These are phyloP conservation scores for Alethe diademata DNA, from an alignment of 2,113 vertebrate genomes.

Conservation along the genomic window DNA sequence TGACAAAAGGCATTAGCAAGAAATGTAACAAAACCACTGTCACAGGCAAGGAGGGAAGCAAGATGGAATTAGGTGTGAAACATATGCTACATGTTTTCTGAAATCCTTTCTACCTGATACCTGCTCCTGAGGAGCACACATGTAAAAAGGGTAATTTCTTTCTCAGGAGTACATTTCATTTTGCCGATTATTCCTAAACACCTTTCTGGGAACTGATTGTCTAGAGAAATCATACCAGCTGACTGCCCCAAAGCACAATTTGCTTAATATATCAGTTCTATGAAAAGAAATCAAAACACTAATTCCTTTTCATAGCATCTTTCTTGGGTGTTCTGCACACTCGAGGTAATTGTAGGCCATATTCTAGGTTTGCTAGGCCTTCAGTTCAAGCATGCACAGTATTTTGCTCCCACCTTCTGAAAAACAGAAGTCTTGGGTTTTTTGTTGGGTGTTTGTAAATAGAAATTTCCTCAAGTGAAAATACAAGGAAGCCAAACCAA, in stretches of 20 bases:
- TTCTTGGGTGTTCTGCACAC: neutral
- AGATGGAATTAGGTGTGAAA: neutral
- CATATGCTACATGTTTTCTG: neutral
- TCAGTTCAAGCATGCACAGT: neutral
- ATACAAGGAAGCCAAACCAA: neutral
- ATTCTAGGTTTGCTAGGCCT: neutral
- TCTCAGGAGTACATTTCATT: neutral
- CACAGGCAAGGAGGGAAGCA: neutral
- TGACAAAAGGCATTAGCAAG: neutral
- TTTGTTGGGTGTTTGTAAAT: neutral
- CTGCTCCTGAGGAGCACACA: neutral
- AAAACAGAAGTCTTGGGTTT: neutral
- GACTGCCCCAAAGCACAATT: neutral
- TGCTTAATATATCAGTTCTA: neutral
- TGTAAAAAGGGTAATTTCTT: neutral
- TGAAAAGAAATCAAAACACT: neutral
- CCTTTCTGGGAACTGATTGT: neutral
- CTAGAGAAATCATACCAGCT: neutral
- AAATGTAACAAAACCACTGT: neutral
- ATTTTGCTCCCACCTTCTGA: neutral
- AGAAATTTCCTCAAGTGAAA: neutral
- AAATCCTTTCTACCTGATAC: neutral
- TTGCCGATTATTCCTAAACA: neutral
- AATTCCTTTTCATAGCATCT: neutral
- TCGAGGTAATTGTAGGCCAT: neutral